A percentile compares a stretch with the other conserved stretches of the same genome.
Evolutionary conservation across 2,888 invertebrate genomes (phyloP).

Genomic region (Epinotia brunnichana): DNA sequence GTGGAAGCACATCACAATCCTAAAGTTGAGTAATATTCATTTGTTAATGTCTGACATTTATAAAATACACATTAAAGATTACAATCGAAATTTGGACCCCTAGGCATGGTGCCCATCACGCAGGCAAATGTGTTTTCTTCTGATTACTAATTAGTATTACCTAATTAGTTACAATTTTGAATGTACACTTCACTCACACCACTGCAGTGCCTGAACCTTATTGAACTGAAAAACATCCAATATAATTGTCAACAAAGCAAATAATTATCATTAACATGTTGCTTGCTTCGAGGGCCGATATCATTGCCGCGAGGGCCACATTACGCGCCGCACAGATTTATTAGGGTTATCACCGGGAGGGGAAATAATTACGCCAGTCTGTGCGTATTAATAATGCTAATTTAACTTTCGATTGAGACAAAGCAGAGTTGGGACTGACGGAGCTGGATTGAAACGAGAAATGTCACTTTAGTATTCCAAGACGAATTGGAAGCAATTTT

Average conservation of each 20-base stretch:
- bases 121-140: too few species aligned
- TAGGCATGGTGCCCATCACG: too few species aligned
- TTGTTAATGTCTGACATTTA: too few species aligned
- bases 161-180: too few species aligned
- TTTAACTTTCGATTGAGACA: conserved; percentile 42
- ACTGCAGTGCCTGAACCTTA: background rate
- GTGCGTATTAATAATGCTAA: conserved; percentile 46
- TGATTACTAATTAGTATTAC: too few species aligned
- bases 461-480: background rate
- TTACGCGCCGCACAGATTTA: conserved; percentile 57
- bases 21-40: too few species aligned
- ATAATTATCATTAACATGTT: conserved; percentile 14
- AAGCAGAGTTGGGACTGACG: conserved; percentile 14
- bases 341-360: conserved; percentile 53
- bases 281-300: conserved; percentile 41
- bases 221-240: conserved; percentile 4
- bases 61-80: too few species aligned
- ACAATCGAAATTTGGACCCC: too few species aligned
- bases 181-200: too few species aligned
- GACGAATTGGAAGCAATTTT: background rate
- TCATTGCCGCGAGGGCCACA: conserved; percentile 49
- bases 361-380: conserved; percentile 54
- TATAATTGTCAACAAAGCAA: conserved; percentile 8
- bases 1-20: too few species aligned
- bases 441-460: background rate